These are phyloP conservation scores for Ectemnius cavifrons DNA, from an alignment of 2,888 invertebrate genomes.

Conservation along the genomic window DNA sequence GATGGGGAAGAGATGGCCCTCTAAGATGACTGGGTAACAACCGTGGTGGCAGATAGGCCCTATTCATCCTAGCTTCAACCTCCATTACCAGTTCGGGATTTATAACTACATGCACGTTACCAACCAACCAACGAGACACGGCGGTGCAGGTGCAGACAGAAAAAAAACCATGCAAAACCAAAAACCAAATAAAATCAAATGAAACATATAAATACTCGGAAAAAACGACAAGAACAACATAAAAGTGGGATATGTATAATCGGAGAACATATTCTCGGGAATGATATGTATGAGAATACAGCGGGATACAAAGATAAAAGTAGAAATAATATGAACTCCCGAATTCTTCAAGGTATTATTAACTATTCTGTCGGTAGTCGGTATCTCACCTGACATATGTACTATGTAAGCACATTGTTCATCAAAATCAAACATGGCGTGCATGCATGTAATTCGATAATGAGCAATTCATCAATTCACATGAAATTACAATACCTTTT, in stretches of 20 bases:
- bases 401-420: too few species aligned
- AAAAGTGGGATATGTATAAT: conserved; percentile 18
- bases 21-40: conserved; percentile 79
- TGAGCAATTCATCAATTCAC: neutral
- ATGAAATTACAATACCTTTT: too few species aligned
- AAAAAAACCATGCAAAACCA: conserved; percentile 77
- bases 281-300: too few species aligned
- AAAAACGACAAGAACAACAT: conserved; percentile 32
- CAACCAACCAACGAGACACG: conserved; percentile 72
- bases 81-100: conserved; percentile 93
- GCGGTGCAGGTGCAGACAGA: conserved; percentile 75
- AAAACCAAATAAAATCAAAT: conserved; percentile 66
- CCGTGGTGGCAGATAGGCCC: conserved; percentile 83
- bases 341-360: too few species aligned
- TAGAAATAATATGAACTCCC: too few species aligned
- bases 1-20: conserved; percentile 72
- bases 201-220: conserved; percentile 48
- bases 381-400: neutral
- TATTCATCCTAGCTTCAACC: conserved; percentile 92
- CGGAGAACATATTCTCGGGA: too few species aligned
- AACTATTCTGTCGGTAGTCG: too few species aligned
- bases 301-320: too few species aligned
- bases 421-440: too few species aligned
- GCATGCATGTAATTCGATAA: too few species aligned
- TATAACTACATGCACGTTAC: conserved; percentile 84